Percentiles rank a stretch among this genome's conserved stretches.
Evolutionary conservation across 2,797 vertebrate species (phyloP).

Genomic region (Poecilia picta): DNA sequence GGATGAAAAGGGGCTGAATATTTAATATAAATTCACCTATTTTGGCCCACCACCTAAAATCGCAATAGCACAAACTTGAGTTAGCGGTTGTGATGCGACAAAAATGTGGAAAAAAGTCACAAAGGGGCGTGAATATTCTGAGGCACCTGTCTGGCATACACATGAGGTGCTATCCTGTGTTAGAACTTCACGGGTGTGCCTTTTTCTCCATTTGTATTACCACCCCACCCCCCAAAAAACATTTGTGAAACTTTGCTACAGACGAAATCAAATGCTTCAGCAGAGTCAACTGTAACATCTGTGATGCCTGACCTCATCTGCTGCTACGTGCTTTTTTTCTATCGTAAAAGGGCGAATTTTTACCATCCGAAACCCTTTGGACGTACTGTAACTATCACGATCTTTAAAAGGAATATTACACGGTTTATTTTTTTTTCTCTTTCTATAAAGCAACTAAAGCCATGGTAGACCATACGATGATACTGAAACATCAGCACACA

Average conservation of each 20-base stretch:
- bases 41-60: neutral
- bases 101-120: neutral
- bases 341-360: slow-evolving; percentile 49
- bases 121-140: neutral
- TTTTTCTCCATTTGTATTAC: slow-evolving; percentile 41
- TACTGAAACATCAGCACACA: slow-evolving; percentile 28
- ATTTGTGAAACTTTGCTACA: slow-evolving; percentile 56
- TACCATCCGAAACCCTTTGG: slow-evolving; percentile 32
- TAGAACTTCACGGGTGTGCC: slow-evolving; percentile 66
- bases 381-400: slow-evolving; percentile 32
- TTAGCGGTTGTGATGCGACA: neutral
- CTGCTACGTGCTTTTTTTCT: slow-evolving; percentile 67
- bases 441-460: slow-evolving; percentile 18
- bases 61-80: neutral
- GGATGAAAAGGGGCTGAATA: neutral
- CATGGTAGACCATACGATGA: slow-evolving; percentile 31
- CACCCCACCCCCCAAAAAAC: slow-evolving; percentile 10
- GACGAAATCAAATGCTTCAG: slow-evolving; percentile 50
- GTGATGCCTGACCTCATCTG: slow-evolving; percentile 64
- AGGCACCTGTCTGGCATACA: slow-evolving; percentile 28
- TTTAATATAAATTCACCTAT: neutral
- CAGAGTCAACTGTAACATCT: slow-evolving; percentile 63
- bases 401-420: slow-evolving; percentile 23
- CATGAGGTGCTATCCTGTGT: slow-evolving; percentile 69
- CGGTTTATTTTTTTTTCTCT: neutral